Base-by-base conservation (phyloP, 1,140 invertebrate genomes). In the Cotesia chilonis region DNA sequence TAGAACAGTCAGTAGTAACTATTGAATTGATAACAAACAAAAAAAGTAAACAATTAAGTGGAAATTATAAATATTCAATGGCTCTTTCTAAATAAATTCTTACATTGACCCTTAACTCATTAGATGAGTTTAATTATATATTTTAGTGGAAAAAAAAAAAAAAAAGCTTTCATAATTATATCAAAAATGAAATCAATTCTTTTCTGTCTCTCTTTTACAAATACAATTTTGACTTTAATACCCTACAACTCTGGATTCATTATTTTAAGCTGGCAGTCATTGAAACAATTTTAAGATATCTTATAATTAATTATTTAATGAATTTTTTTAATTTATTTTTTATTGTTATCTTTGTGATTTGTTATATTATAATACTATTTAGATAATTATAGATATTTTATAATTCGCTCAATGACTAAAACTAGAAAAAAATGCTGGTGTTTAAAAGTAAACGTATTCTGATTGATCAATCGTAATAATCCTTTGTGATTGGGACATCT, bases 401-500 rank as follows among this genome's bases (percentile, higher is more conserved):
- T 5, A n/a, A 14, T 47, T 47, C 10, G 41, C 41, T 47, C 41
- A 47, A 47, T 47, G 41, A 47, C 41, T 47, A 7, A 47, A 10
- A 2, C 41, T 7, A 47, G 41, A 6, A 9, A 47, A 47, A 47
- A 47, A 47, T 47, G 6, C 41, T 47, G 41, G 41, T 47, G 41
- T 47, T 47, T 55, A 12, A 55, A n/a, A 55, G 3, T 55, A n/a
- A 55, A 14, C 12, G 54, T 55, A 55, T 14, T 65, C 12, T 65
- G 14, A 35, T 52, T 66, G n/a, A 36, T 51, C 51, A 35, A 57
- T 72, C 7, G 20, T 60, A 63, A 66, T 74, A 17, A 68, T 36
- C 41, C 64, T 68, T 66, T 72, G 65, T 72, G 64, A 72, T 72
- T 68, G 51, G 71, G 65, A 61, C 65, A 47, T 78, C 67, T 77